Base-by-base conservation (phyloP, 2,888 invertebrate genomes). In the Scaptomyza tumidula region DNA sequence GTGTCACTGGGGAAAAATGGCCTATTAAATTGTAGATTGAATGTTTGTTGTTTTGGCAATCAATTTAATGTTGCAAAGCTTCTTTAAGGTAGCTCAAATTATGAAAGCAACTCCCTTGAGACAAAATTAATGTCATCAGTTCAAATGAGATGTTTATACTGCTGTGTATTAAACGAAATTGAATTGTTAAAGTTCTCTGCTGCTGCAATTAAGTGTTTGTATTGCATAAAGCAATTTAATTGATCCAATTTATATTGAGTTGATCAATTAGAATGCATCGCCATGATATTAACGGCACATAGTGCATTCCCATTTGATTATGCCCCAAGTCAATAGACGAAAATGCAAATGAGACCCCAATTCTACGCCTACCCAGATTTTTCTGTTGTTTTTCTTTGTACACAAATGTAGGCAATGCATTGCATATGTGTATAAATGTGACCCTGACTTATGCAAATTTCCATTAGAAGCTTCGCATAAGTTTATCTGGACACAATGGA, bases 141-240 rank as follows among this genome's bases (percentile, higher is more conserved):
- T 13, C 6, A 24, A 35, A 16, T 37, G 53, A 54, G 16, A 44
- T 24, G 31, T 43, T 19, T 33, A 9, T n/a, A 49, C 1, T 24
- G 19, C 19, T 9, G 16, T 16, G 16, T 44, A 6, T 10, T 31
- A 31, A 10, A 13, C 19, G 10, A n/a, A 11, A 64, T 33, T 19
- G 27, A 45, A 57, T 35, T 46, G 29, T 24, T 9, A n/a, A 29
- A 9, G 33, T 16, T 52, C 48, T 19, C 58, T 16, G 46, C 6
- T 27, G 49, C 5, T 45, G 62, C 53, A 78, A 81, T 74, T 41
- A 49, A 46, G 29, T 43, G 52, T 19, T 49, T 45, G 60, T 54
- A 79, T 85, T 75, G 71, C 70, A 60, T 66, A 82, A 80, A 76
- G 65, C 78, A 77, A 65, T 80, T 74, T 55, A 80, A 82, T 52